Percentiles rank a stretch among this genome's conserved stretches.
Conservation (phyloP, 2,797 vertebrate genomes). For the Heliangelus exortis region DNA sequence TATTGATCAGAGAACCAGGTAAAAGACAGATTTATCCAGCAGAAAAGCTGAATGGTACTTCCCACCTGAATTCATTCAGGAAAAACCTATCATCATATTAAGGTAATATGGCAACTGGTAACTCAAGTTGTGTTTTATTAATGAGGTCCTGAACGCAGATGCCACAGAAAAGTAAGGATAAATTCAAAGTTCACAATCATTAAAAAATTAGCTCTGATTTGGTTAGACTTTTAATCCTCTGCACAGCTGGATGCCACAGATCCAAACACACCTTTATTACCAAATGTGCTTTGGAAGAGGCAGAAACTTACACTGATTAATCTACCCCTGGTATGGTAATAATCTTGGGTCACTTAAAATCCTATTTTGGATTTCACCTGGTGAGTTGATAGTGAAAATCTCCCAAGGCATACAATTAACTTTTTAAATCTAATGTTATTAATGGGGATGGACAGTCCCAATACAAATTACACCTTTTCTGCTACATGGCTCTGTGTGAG, state of each 20-base stretch:
- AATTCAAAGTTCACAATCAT: not conserved
- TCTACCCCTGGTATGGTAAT: not conserved
- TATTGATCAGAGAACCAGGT: not conserved
- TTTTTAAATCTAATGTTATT: not conserved
- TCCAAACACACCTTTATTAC: not conserved
- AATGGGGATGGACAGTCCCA: not conserved
- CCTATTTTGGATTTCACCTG: not conserved
- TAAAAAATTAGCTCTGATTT: not conserved
- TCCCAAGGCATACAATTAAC: not conserved
- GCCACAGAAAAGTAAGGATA: not conserved
- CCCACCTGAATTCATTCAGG: not conserved
- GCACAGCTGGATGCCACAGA: not conserved
- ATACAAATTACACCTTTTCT: not conserved
- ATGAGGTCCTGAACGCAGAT: not conserved
- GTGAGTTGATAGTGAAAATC: not conserved
- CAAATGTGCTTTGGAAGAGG: not conserved
- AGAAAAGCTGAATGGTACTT: not conserved
- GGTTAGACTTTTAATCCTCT: not conserved
- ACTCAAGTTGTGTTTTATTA: not conserved
- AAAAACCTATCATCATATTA: not conserved
- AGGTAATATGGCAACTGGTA: not conserved
- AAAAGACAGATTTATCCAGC: not conserved
- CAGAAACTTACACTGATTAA: not conserved
- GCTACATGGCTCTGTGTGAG: not conserved
- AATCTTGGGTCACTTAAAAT: not conserved